Base-by-base conservation (phyloP, 2,113 vertebrate genomes). In the Cnemophilus loriae region DNA sequence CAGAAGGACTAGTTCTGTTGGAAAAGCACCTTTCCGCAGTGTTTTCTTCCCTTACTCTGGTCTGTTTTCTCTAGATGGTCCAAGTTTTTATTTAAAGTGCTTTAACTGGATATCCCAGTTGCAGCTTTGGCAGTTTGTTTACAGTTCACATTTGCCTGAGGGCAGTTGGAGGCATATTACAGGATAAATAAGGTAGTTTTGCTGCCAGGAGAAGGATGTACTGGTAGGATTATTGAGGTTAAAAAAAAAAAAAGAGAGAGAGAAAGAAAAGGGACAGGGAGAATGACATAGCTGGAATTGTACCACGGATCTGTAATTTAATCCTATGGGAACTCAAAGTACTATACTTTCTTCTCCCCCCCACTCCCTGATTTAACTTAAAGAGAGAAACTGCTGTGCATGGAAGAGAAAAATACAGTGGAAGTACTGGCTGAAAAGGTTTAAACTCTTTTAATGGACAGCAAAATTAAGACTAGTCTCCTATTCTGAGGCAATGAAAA, bases 31-130 rank as follows among this genome's bases (percentile, higher is more conserved):
- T 97, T 96, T 96, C 79, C 78, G 24, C 61, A 46, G 77, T 63
- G 64, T 96, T 97, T 70, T 90, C 86, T 97, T 90, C 42, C 71
- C 87, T 88, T 95, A 61, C 78, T 95, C 82, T 67, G 60, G 19
- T 68, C 83, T 97, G 57, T 96, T 96, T 97, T 97, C 89, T 96
- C 69, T 92, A 82, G 74, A 95, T 87, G 86, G 89, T 96, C 94
- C 91, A 95, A 77, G 68, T 96, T 83, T 97, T 97, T 97, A 90
- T 97, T 96, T 92, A 89, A 97, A 97, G 96, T 92, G 74, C 90
- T 97, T 97, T 96, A 97, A 95, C 97, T 98, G 97, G 97, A 97
- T 98, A 97, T 98, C 97, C 96, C 96, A 90, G 95, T 96, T 97
- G 92, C 84, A 94, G 67, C 84, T 97, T 87, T 97, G 93, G 95